Evolutionary conservation across 2,113 vertebrate species (phyloP).

Genomic region (Cyanistes caeruleus): DNA sequence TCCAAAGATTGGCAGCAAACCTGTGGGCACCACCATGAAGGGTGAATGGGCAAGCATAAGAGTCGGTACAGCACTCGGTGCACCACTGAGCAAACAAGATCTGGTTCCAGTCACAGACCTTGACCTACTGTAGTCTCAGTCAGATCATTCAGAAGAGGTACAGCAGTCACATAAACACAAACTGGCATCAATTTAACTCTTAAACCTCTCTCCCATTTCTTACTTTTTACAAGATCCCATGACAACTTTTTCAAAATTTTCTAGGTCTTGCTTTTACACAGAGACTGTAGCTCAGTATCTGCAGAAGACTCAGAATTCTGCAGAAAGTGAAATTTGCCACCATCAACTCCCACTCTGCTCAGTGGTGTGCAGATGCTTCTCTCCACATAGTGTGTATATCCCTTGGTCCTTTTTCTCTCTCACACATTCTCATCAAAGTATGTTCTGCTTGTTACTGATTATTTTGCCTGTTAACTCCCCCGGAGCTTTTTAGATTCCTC

Average conservation of each 20-base stretch:
- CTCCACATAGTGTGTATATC: rapidly evolving
- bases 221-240: background rate
- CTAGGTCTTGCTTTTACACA: background rate
- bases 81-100: background rate
- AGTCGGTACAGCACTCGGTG: background rate
- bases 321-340: background rate
- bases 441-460: background rate
- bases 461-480: rapidly evolving
- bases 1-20: background rate
- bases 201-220: background rate
- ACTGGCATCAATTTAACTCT: background rate
- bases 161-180: background rate
- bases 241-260: background rate
- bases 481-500: background rate
- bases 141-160: background rate
- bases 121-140: background rate
- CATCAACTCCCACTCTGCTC: background rate
- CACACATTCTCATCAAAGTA: background rate
- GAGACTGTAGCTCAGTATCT: background rate
- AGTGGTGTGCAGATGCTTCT: background rate
- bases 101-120: background rate
- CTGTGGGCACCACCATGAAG: background rate
- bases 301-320: no score
- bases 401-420: background rate
- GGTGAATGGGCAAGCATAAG: rapidly evolving